Conservation (phyloP, 1,140 invertebrate genomes). For the Ditylenchus dipsaci region DNA sequence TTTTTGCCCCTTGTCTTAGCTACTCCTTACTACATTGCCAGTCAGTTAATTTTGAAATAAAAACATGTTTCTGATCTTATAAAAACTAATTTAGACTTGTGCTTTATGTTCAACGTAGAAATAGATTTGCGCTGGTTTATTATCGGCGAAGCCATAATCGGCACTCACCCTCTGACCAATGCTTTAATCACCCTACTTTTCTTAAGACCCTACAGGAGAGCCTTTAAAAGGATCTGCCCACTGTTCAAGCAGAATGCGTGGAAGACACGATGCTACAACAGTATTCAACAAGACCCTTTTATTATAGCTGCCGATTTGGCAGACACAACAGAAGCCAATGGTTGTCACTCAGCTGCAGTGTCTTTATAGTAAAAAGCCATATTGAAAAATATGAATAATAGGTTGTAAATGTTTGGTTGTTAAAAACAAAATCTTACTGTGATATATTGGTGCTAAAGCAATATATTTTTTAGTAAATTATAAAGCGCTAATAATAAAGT, state of each 20-base stretch:
- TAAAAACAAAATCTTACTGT: too few relatives aligned
- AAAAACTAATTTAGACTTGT: conserved; percentile 35
- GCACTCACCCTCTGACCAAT: conserved; percentile 45
- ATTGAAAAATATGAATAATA: too few relatives aligned
- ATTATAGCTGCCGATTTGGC: not conserved
- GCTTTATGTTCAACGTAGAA: conserved; percentile 51
- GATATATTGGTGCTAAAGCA: too few relatives aligned
- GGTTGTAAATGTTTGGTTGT: too few relatives aligned
- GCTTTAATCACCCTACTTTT: conserved; percentile 47
- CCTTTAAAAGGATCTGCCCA: conserved; percentile 34
- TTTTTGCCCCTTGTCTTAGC: conserved; percentile 45
- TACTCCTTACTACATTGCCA: conserved; percentile 53
- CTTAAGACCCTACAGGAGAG: conserved; percentile 40
- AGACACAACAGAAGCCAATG: too few relatives aligned
- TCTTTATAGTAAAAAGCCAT: not conserved
- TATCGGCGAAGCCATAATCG: conserved; percentile 47
- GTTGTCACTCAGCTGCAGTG: not conserved
- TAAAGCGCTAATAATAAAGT: too few relatives aligned
- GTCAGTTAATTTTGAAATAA: conserved; percentile 36
- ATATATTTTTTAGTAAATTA: too few relatives aligned
- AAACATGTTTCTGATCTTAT: not conserved
- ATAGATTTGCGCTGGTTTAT: conserved; percentile 48
- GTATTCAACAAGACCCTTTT: conserved; percentile 3
- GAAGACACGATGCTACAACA: not conserved
- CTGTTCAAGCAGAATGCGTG: not conserved